Conservation (phyloP, 2,888 invertebrate genomes). For the Crematogaster levior region DNA sequence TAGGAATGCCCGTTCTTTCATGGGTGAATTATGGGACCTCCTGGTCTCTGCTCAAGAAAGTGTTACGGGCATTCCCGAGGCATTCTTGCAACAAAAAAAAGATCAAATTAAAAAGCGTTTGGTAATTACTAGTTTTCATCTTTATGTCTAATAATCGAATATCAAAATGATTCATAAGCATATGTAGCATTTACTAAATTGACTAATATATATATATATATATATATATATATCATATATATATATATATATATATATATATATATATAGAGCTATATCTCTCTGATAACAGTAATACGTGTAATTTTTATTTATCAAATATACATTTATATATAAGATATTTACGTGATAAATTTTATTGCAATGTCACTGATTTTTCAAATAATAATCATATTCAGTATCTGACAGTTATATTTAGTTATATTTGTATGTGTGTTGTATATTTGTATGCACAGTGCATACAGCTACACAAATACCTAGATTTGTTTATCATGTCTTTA, state of each 20-base stretch:
- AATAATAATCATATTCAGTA: background rate
- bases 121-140: slow-evolving; percentile 86
- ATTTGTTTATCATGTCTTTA: background rate
- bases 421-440: background rate
- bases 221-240: too few species aligned
- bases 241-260: too few species aligned
- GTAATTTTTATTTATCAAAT: background rate
- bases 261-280: too few species aligned
- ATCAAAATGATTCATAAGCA: background rate
- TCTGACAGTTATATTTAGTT: background rate
- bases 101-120: slow-evolving; percentile 97
- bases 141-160: background rate
- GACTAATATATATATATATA: too few species aligned
- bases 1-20: slow-evolving; percentile 98
- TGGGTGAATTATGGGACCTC: slow-evolving; percentile 98
- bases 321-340: background rate
- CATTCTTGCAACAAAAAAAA: slow-evolving; percentile 97
- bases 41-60: slow-evolving; percentile 98
- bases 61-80: slow-evolving; percentile 97
- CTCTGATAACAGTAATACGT: background rate
- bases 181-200: too few species aligned
- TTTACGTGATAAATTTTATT: background rate
- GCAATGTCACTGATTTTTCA: background rate
- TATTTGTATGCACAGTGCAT: too few species aligned
- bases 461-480: background rate